Evolutionary conservation across 2,113 vertebrate species (phyloP).

Genomic region (Sardina pilchardus): DNA sequence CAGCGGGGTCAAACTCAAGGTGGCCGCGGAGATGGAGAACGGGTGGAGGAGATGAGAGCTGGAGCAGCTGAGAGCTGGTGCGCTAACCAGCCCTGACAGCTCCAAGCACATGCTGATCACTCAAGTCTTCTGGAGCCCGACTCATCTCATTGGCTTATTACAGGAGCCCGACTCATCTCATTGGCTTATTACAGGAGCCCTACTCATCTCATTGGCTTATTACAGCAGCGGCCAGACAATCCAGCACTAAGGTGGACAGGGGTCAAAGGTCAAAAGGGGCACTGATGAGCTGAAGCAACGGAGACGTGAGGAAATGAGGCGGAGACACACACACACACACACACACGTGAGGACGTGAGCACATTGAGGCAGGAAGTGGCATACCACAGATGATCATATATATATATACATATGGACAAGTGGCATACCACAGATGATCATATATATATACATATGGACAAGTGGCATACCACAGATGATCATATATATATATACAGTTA

Average conservation of each 20-base stretch:
- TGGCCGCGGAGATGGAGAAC: too few species aligned
- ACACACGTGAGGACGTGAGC: neutral
- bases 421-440: too few species aligned
- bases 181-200: neutral
- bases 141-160: neutral
- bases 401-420: too few species aligned
- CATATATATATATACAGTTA: too few species aligned
- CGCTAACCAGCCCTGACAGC: neutral
- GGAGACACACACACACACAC: too few species aligned
- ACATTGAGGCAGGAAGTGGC: too few species aligned
- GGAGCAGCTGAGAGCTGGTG: neutral
- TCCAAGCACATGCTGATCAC: neutral
- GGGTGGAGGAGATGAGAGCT: too few species aligned
- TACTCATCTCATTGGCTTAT: neutral
- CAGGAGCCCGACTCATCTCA: neutral
- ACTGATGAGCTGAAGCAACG: neutral
- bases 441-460: too few species aligned
- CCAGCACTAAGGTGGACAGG: too few species aligned
- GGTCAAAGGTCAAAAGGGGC: slow-evolving; percentile 15
- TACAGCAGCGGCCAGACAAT: neutral
- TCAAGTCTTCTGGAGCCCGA: neutral
- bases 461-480: too few species aligned
- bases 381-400: too few species aligned
- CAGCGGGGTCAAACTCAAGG: neutral
- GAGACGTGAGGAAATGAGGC: slow-evolving; percentile 11